Evolutionary conservation across 2,113 vertebrate genomes (phyloP).

Genomic region (Serilophus lunatus): DNA sequence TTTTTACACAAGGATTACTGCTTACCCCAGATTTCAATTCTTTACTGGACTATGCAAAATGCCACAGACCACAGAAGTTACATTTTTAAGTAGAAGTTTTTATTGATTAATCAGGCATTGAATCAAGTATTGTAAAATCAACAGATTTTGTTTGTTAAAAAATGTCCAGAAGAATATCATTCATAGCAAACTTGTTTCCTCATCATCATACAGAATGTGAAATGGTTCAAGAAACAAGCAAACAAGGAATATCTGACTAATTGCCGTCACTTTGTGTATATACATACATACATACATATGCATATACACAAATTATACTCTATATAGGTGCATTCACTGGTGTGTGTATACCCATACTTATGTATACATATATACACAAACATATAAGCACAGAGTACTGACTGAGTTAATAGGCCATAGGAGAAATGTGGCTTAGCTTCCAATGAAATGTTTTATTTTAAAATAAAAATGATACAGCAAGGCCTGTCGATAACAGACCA

Average conservation of each 20-base stretch:
- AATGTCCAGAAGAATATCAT: conserved; percentile 17
- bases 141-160: conserved; percentile 31
- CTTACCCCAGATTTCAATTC: not conserved
- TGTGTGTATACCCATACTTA: not conserved
- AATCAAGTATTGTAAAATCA: conserved; percentile 56
- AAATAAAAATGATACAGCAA: conserved; percentile 14
- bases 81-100: conserved; percentile 45
- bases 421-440: conserved; percentile 4
- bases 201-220: not conserved
- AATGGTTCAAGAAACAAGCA: conserved; percentile 19
- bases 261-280: not conserved
- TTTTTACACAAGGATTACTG: not conserved
- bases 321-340: not conserved
- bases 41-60: conserved; percentile 43
- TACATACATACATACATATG: not conserved
- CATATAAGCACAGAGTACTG: not conserved
- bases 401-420: not conserved
- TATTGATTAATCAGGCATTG: conserved; percentile 49
- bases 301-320: not conserved
- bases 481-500: not conserved
- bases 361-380: not conserved
- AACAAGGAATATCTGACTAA: conserved; percentile 22
- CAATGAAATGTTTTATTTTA: conserved; percentile 19
- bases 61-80: conserved; percentile 40
- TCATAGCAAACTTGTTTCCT: conserved; percentile 37